These are phyloP conservation scores for Campoletis raptor DNA, from an alignment of 2,888 invertebrate species.

Conservation along the genomic window DNA sequence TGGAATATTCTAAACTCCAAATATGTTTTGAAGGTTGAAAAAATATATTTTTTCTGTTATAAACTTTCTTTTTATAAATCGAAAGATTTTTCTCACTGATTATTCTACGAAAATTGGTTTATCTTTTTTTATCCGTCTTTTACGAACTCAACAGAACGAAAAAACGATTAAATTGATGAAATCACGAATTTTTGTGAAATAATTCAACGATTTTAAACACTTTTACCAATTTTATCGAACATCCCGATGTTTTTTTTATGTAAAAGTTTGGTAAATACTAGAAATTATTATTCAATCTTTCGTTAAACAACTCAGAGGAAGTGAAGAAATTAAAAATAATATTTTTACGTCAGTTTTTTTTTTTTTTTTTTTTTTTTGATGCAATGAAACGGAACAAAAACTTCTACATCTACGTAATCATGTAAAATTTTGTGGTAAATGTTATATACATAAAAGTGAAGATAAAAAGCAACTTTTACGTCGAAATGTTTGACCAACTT, in stretches of 20 bases:
- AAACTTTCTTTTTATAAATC: too few relatives aligned
- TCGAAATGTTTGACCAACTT: conserved; percentile 45
- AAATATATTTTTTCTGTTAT: neutral
- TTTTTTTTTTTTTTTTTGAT: too few relatives aligned
- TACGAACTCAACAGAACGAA: too few relatives aligned
- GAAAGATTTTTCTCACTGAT: too few relatives aligned
- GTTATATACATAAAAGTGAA: neutral
- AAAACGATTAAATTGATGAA: neutral
- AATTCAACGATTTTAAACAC: neutral
- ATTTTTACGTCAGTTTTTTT: neutral
- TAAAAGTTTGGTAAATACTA: neutral
- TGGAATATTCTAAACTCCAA: neutral
- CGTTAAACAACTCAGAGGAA: neutral
- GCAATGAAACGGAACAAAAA: neutral
- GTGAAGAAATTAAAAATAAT: neutral
- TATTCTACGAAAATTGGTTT: too few relatives aligned
- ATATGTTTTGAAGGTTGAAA: neutral
- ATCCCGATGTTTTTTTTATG: neutral
- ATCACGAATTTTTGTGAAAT: neutral
- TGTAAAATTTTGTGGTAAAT: neutral
- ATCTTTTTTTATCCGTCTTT: too few relatives aligned
- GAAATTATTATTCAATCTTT: neutral
- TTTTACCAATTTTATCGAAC: neutral
- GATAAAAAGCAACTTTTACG: conserved; percentile 30
- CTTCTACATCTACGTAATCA: neutral